phyloP scores from a whole-genome alignment of 1,140 invertebrate species.

The Doryteuthis pealeii region DNA sequence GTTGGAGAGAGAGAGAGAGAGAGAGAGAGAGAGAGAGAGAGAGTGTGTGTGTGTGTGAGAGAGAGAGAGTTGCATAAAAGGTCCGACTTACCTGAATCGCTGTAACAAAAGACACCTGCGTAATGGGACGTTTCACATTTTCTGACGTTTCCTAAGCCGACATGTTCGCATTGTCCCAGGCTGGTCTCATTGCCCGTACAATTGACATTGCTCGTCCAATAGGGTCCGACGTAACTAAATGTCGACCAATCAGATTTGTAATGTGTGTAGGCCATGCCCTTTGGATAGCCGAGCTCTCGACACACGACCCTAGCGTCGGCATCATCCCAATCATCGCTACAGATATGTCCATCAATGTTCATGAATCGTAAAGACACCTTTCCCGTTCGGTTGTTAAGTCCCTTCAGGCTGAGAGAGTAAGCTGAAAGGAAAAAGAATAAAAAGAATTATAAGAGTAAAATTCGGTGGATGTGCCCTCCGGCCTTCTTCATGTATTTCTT shows the following conservation, averaged over 20 bases:
- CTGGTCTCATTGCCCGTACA: slow-evolving; percentile 37
- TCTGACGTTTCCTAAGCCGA: slow-evolving; percentile 31
- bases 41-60: no score
- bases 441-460: neutral
- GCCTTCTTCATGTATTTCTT: no score
- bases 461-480: no score
- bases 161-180: slow-evolving; percentile 35
- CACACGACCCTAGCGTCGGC: slow-evolving; percentile 43
- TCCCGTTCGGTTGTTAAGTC: slow-evolving; percentile 28
- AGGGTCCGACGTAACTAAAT: slow-evolving; percentile 32
- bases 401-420: slow-evolving; percentile 27
- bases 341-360: slow-evolving; percentile 42
- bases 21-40: no score
- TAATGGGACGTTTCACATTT: slow-evolving; percentile 33
- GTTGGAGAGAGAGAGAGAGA: no score
- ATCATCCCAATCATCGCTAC: slow-evolving; percentile 43
- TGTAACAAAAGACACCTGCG: slow-evolving; percentile 39
- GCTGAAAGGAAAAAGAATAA: slow-evolving; percentile 23
- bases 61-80: neutral
- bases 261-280: slow-evolving; percentile 41
- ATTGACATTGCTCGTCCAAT: slow-evolving; percentile 40
- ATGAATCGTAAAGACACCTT: slow-evolving; percentile 33
- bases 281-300: slow-evolving; percentile 37
- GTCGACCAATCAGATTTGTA: slow-evolving; percentile 30
- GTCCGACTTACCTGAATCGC: slow-evolving; percentile 28